These are phyloP conservation scores for Chaetura pelagica DNA, from an alignment of 2,113 vertebrate genomes.

Conservation along the genomic window DNA sequence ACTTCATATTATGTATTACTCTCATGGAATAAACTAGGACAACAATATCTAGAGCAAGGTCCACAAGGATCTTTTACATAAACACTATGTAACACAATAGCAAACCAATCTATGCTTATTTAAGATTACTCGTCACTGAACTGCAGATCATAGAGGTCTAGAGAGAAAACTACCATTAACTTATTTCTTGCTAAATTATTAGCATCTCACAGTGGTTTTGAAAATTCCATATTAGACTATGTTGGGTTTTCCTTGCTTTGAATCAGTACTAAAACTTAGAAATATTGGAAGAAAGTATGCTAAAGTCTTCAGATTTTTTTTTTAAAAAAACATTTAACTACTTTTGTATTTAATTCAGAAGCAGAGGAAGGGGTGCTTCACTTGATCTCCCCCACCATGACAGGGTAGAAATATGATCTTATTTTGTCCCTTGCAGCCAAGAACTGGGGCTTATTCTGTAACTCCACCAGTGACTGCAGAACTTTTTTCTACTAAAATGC, in stretches of 20 bases:
- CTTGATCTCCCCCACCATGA: fast-evolving
- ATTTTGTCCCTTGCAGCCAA: background rate
- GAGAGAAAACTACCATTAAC: background rate
- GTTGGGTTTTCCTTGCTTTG: background rate
- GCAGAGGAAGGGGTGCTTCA: background rate
- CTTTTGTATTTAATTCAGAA: background rate
- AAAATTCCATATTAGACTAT: background rate
- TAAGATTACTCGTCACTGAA: background rate
- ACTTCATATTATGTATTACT: background rate
- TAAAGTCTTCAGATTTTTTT: background rate
- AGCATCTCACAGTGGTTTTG: background rate
- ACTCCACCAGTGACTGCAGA: background rate
- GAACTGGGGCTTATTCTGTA: background rate
- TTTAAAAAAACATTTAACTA: background rate
- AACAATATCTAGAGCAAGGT: background rate
- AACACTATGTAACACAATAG: background rate
- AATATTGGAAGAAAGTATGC: background rate
- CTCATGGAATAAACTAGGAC: background rate
- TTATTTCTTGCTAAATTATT: background rate
- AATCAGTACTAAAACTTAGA: background rate
- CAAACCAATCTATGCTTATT: background rate
- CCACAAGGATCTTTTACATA: background rate
- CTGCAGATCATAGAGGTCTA: background rate
- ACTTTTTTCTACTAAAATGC: background rate
- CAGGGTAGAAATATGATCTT: background rate